Base-by-base conservation (phyloP, 2,888 invertebrate genomes). In the Onchidella celtica region DNA sequence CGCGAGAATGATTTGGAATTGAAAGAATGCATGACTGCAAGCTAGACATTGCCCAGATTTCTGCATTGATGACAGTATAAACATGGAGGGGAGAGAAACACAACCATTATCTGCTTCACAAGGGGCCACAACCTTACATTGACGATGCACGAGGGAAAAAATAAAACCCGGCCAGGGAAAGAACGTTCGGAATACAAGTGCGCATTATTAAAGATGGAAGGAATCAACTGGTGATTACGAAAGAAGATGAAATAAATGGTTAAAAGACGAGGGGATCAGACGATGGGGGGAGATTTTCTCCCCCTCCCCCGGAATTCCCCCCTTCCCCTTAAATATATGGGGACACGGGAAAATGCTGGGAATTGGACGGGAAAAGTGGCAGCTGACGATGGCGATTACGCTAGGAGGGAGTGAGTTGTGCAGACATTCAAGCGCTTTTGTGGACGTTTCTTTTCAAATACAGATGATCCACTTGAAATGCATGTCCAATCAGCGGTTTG, bases 81-180 rank as follows among this genome's bases (percentile, higher is more conserved):
- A 47, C 17, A 47, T 17, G 17, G 17, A 47, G 6, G 47, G 47
- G 47, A 47, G 47, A 21, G 29, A 70, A 70, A 34, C 6, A 11
- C 14, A 14, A 21, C 14, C 59, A 11, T 59, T 38, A 17, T 27
- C 21, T 9, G 32, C 73, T 24, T 59, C 36, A 55, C 36, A 59
- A 61, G 57, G 17, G 59, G 73, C 9, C 34, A 34, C 59, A 59
- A 73, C 61, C 38, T 34, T 17, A 36, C 38, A 38, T 73, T 73
- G 36, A 61, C 24, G 73, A 73, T 34, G 36, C 24, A 73, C 59
- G 61, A 72, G 34, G 34, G 24, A 47, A 11, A 47, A 47, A 47
- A 47, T 11, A 17, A 47, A n/a, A n/a, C n/a, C n/a, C n/a, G n/a
- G n/a, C n/a, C n/a, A 47, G 47, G 47, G 47, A 17, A 17, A 47